phyloP scores from a whole-genome alignment of 2,113 vertebrate genomes.

The Hypocryptadius cinnamomeus region DNA sequence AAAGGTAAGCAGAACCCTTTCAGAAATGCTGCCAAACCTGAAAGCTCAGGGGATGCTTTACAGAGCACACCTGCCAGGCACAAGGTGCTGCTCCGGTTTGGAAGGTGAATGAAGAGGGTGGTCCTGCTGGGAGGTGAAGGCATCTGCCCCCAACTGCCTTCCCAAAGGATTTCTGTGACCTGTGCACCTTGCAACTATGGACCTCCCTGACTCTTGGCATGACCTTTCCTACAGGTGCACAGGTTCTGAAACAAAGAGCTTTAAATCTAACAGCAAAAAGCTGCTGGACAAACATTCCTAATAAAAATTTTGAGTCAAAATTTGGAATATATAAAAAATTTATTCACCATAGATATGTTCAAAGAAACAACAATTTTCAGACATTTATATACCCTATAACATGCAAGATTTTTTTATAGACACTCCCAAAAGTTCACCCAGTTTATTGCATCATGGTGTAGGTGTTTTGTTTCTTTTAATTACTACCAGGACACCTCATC shows the following conservation, averaged over 20 bases:
- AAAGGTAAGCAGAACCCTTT: neutral
- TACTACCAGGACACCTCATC: neutral
- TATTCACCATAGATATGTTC: neutral
- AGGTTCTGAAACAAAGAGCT: neutral
- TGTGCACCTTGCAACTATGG: neutral
- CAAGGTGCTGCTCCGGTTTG: neutral
- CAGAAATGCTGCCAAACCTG: slow-evolving; percentile 45
- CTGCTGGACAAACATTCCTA: neutral
- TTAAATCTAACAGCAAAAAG: neutral
- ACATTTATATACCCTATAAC: neutral
- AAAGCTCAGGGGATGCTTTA: neutral
- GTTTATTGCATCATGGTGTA: neutral
- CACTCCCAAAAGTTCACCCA: neutral
- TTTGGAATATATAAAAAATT: neutral
- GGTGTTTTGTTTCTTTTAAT: neutral
- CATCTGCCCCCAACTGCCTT: neutral
- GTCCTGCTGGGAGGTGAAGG: neutral
- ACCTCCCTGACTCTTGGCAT: neutral
- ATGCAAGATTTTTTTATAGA: neutral
- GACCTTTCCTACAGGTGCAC: neutral
- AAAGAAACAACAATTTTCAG: neutral
- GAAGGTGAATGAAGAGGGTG: neutral
- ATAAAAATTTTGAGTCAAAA: neutral
- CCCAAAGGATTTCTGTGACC: neutral
- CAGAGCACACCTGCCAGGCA: neutral